A percentile compares a stretch with the other conserved stretches of the same genome.
These are phyloP conservation scores for Dichetophora obliterata DNA, from an alignment of 2,888 invertebrate genomes.

Conservation along the genomic window DNA sequence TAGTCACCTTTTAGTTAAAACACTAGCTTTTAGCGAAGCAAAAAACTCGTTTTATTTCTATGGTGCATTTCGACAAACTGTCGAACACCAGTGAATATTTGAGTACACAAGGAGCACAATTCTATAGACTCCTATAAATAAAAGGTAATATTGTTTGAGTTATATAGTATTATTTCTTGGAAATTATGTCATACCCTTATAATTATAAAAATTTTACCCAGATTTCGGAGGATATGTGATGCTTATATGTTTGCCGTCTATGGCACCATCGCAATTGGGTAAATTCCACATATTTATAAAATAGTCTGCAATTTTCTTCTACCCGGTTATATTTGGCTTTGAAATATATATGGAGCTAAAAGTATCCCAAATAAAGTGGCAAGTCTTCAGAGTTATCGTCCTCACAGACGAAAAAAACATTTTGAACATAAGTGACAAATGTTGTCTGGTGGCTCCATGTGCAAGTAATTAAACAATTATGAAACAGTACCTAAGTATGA, in stretches of 20 bases:
- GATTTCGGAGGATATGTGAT: not conserved
- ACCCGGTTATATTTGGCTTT: not conserved
- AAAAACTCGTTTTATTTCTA: too few species aligned
- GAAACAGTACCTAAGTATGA: too few species aligned
- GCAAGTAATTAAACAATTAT: too few species aligned
- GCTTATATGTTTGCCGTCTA: conserved; percentile 2
- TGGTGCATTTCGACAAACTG: too few species aligned
- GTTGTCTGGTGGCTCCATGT: too few species aligned
- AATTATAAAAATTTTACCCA: not conserved
- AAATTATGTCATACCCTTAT: not conserved
- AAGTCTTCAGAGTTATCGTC: too few species aligned
- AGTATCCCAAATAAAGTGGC: too few species aligned
- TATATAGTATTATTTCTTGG: not conserved
- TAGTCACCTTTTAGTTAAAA: too few species aligned
- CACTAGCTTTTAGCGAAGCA: too few species aligned
- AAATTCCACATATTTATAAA: not conserved
- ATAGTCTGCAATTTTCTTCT: conserved; percentile 3
- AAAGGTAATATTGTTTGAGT: not conserved
- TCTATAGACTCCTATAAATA: not conserved
- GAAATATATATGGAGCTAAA: too few species aligned
- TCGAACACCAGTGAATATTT: conserved; percentile 13
- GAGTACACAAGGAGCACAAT: conserved; percentile 9
- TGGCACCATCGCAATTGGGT: not conserved
- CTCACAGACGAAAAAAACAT: too few species aligned
- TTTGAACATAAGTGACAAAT: too few species aligned